Percentiles rank a stretch among this genome's conserved stretches.
Evolutionary conservation across 2,113 vertebrate genomes (phyloP).

Genomic region (Theristicus caerulescens): DNA sequence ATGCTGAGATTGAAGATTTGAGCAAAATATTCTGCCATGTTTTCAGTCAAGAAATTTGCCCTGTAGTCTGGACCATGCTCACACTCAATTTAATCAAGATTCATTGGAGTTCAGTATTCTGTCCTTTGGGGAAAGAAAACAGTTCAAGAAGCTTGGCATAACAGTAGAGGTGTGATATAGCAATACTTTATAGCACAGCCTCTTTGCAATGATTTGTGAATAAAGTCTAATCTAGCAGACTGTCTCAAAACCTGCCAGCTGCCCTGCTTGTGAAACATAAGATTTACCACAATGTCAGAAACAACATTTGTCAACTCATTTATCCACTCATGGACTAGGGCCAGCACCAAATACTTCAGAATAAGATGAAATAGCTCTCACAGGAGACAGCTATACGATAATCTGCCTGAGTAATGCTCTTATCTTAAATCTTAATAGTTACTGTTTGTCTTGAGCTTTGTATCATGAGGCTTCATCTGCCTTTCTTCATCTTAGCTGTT

Average conservation of each 20-base stretch:
- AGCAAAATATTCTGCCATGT: not conserved
- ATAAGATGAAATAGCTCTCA: slow-evolving; percentile 8
- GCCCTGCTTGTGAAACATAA: not conserved
- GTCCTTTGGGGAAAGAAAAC: not conserved
- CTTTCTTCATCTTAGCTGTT: not conserved
- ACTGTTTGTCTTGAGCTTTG: not conserved
- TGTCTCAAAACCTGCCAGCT: slow-evolving; percentile 3
- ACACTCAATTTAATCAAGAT: not conserved
- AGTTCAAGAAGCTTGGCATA: not conserved
- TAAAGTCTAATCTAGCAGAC: not conserved
- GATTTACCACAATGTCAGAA: slow-evolving; percentile 37
- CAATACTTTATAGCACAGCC: not conserved
- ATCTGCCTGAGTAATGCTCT: slow-evolving; percentile 15
- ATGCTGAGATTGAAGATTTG: not conserved
- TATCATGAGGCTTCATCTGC: not conserved
- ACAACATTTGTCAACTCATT: slow-evolving; percentile 38
- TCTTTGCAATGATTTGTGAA: slow-evolving; percentile 15
- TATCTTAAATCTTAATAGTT: slow-evolving; percentile 5
- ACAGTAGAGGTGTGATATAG: not conserved
- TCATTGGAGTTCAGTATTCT: not conserved
- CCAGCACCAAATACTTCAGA: slow-evolving; percentile 6
- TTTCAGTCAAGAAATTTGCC: not conserved
- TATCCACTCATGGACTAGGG: not conserved
- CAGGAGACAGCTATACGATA: slow-evolving; percentile 26
- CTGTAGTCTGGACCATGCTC: not conserved